These are phyloP conservation scores for Notocelia uddmanniana DNA, from an alignment of 2,888 invertebrate species.

Conservation along the genomic window DNA sequence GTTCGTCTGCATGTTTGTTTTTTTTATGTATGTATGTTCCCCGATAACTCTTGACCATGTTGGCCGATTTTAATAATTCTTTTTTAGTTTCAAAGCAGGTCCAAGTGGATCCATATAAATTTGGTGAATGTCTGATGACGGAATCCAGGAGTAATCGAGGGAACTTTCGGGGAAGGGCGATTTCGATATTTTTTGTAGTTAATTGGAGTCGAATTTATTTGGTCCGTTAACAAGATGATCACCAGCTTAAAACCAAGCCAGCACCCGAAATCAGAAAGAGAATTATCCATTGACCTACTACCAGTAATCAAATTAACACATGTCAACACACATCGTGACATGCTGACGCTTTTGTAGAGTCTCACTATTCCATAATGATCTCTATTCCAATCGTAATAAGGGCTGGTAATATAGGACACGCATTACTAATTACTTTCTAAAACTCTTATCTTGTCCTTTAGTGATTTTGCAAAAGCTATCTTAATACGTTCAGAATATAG, in stretches of 20 bases:
- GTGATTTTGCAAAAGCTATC: background rate
- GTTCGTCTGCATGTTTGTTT: too few relatives aligned
- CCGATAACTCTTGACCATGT: too few relatives aligned
- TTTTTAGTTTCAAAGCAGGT: too few relatives aligned
- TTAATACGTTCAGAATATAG: background rate
- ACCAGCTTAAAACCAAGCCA: slow-evolving; percentile 3
- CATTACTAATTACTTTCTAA: background rate
- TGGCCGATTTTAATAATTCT: too few relatives aligned
- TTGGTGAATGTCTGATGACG: too few relatives aligned
- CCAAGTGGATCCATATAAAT: too few relatives aligned
- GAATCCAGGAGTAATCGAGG: too few relatives aligned
- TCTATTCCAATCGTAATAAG: slow-evolving; percentile 19
- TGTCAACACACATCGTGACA: slow-evolving; percentile 39
- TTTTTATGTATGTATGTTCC: too few relatives aligned
- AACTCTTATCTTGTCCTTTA: slow-evolving; percentile 1
- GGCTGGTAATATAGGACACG: background rate
- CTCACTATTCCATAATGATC: background rate
- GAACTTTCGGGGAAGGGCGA: too few relatives aligned
- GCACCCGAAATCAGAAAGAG: slow-evolving; percentile 20
- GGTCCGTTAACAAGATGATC: too few relatives aligned
- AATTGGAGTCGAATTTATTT: too few relatives aligned
- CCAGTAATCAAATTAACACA: slow-evolving; percentile 42
- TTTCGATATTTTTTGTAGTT: too few relatives aligned
- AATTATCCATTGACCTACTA: slow-evolving; percentile 41
- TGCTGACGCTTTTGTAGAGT: slow-evolving; percentile 18